Percentiles rank a stretch among this genome's conserved stretches.
Evolutionary conservation across 2,888 invertebrate genomes (phyloP).

Genomic region (Drosophila prostipennis): DNA sequence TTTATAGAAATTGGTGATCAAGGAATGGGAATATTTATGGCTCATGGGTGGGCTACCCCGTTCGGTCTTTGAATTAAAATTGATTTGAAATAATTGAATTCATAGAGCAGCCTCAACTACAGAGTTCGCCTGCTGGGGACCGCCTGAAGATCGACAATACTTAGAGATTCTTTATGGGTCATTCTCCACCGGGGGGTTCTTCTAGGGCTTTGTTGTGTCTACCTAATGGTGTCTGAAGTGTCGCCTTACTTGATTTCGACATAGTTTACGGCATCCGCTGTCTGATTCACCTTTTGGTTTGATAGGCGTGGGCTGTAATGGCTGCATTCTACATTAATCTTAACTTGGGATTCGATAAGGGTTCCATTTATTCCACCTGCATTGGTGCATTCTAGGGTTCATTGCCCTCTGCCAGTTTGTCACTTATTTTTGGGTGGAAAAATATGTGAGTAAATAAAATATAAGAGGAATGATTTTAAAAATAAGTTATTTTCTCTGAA

Average conservation of each 20-base stretch:
- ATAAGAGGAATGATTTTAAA: too few relatives aligned
- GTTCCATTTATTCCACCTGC: constrained; percentile 45
- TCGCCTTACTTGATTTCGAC: constrained; percentile 22
- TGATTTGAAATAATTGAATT: constrained; percentile 33
- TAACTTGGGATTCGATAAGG: constrained; percentile 11
- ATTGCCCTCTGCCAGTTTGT: not conserved
- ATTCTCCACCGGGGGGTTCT: constrained; percentile 22
- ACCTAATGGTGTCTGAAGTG: constrained; percentile 27
- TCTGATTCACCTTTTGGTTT: constrained; percentile 48
- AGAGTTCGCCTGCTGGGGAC: constrained; percentile 30
- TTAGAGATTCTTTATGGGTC: constrained; percentile 31
- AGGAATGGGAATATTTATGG: not conserved
- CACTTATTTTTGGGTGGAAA: not conserved
- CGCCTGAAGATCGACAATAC: constrained; percentile 28
- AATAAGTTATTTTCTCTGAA: not conserved
- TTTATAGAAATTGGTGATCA: too few relatives aligned
- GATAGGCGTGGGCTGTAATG: constrained; percentile 21
- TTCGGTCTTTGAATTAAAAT: constrained; percentile 22
- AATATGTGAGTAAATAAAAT: not conserved
- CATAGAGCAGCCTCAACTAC: constrained; percentile 18
- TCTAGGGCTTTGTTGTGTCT: constrained; percentile 17
- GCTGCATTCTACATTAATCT: constrained; percentile 23
- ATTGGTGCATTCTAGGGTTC: not conserved
- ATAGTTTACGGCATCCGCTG: constrained; percentile 65
- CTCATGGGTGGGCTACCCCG: not conserved